A percentile compares a stretch with the other conserved stretches of the same genome.
Evolutionary conservation across 2,113 vertebrate genomes (phyloP).

Genomic region (Xenopus borealis): DNA sequence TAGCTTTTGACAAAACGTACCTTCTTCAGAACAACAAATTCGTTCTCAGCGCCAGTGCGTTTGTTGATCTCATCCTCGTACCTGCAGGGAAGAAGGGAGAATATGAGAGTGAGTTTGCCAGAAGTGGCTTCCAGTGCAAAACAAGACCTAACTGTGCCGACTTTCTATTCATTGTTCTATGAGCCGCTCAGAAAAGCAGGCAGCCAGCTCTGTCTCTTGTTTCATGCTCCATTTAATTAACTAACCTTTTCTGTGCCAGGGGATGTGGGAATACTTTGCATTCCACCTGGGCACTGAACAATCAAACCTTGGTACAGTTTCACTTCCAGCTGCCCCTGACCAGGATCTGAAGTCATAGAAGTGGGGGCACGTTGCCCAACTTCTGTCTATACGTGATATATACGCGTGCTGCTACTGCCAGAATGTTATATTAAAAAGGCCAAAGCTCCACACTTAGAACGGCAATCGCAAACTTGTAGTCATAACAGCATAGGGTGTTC

Average conservation of each 20-base stretch:
- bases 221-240: conserved; percentile 27
- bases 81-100: conserved; percentile 55
- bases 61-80: conserved; percentile 95
- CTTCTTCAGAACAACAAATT: conserved; percentile 92
- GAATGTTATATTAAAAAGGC: too few relatives aligned
- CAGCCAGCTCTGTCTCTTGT: conserved; percentile 11
- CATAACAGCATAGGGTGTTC: too few relatives aligned
- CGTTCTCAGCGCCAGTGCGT: conserved; percentile 84
- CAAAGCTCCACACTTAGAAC: too few relatives aligned
- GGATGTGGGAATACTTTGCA: background rate
- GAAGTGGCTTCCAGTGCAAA: background rate
- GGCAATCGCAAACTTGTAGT: too few relatives aligned
- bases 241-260: background rate
- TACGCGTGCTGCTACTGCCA: too few relatives aligned
- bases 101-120: conserved; percentile 26
- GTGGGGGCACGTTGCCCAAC: too few relatives aligned
- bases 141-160: conserved; percentile 16
- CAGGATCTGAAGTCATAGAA: too few relatives aligned
- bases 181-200: conserved; percentile 16
- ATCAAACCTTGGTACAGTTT: conserved; percentile 1
- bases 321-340: background rate
- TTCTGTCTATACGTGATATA: too few relatives aligned
- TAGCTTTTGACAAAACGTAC: conserved; percentile 55
- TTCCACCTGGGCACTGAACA: conserved; percentile 2
- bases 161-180: conserved; percentile 29